Evolutionary conservation across 2,797 vertebrate species (phyloP).

Genomic region (Sebastes melanostomus): DNA sequence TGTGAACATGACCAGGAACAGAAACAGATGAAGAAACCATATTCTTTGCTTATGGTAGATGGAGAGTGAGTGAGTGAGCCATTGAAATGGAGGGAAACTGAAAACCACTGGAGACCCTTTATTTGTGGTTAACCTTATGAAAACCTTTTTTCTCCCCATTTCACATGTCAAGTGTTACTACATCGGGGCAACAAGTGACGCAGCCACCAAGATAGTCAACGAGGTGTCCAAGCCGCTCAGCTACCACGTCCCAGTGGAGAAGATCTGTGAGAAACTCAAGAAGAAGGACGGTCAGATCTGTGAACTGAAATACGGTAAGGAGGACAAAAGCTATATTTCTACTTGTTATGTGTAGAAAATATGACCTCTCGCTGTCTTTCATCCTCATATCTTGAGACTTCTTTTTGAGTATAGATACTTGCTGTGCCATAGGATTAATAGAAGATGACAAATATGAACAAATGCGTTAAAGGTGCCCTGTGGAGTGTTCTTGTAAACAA

Average conservation of each 20-base stretch:
- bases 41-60: neutral
- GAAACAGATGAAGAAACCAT: neutral
- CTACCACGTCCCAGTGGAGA: constrained; percentile 92
- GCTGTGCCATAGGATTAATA: neutral
- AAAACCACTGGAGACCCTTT: neutral
- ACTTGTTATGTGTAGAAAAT: neutral
- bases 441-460: neutral
- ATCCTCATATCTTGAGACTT: no score
- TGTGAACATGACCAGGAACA: neutral
- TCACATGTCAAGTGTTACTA: constrained; percentile 89
- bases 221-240: constrained; percentile 95
- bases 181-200: constrained; percentile 93
- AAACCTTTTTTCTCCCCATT: neutral
- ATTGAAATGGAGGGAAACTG: neutral
- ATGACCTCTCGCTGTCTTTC: neutral
- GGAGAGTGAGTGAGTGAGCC: neutral
- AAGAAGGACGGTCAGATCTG: constrained; percentile 98
- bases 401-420: neutral
- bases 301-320: constrained; percentile 94
- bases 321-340: no score
- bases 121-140: neutral
- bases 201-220: constrained; percentile 96
- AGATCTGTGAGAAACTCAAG: constrained; percentile 96
- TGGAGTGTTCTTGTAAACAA: neutral
- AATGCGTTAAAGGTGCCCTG: neutral